A percentile compares a stretch with the other conserved stretches of the same genome.
Conservation (phyloP, 2,113 vertebrate genomes). For the Equus quagga region DNA sequence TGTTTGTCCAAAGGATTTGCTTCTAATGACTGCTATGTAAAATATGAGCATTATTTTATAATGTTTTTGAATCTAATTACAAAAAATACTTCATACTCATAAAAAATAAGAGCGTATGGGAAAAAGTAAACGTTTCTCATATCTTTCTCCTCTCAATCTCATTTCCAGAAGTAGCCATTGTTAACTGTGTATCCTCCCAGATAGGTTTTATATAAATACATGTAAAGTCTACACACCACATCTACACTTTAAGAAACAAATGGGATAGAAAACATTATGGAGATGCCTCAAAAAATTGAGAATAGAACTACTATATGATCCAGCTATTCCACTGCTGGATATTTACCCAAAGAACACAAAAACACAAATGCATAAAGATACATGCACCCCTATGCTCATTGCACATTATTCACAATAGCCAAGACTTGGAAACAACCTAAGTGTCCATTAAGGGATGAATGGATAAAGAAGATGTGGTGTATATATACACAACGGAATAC, state of each 20-base stretch:
- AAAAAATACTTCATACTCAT: not conserved
- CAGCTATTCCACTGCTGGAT: too few relatives aligned
- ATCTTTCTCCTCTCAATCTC: not conserved
- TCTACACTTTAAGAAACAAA: not conserved
- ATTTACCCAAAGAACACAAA: too few relatives aligned
- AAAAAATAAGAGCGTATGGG: not conserved
- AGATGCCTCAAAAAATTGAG: too few relatives aligned
- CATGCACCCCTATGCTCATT: too few relatives aligned
- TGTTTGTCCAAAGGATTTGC: not conserved
- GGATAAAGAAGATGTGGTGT: too few relatives aligned
- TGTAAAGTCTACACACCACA: not conserved
- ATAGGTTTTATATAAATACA: not conserved
- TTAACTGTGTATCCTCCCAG: not conserved
- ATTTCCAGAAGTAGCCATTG: not conserved
- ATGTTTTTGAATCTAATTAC: not conserved
- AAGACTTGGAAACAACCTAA: too few relatives aligned
- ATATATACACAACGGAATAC: too few relatives aligned
- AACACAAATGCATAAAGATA: too few relatives aligned
- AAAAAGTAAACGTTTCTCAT: not conserved
- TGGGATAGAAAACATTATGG: too few relatives aligned
- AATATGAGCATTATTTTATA: not conserved
- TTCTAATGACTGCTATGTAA: not conserved
- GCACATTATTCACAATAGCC: too few relatives aligned
- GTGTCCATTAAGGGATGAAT: too few relatives aligned
- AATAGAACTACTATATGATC: too few relatives aligned